Conservation (phyloP, 64 coral and sea anemone species). For the Porites australiensis region DNA sequence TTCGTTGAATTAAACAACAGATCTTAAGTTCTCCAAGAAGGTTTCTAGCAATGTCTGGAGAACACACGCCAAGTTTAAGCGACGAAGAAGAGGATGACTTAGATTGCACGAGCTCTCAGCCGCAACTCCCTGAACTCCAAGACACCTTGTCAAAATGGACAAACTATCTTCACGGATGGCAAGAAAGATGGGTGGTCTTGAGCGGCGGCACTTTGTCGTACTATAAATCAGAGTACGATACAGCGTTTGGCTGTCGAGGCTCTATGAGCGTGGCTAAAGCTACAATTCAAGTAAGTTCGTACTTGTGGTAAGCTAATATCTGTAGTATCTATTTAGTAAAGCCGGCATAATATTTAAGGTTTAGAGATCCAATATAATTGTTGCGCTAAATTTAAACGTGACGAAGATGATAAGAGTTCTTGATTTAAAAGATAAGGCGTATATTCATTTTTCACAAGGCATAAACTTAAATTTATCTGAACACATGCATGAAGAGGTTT, state of each 20-base stretch:
- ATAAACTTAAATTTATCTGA: background rate
- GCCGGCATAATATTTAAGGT: background rate
- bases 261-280: slow-evolving; percentile 96
- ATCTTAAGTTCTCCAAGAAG: background rate
- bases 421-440: background rate
- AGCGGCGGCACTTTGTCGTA: slow-evolving; percentile 93
- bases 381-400: background rate
- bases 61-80: slow-evolving; percentile 95
- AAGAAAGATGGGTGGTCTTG: slow-evolving; percentile 96
- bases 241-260: slow-evolving; percentile 94
- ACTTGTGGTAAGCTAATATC: background rate
- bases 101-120: slow-evolving; percentile 63
- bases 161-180: slow-evolving; percentile 99
- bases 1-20: background rate
- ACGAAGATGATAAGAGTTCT: background rate
- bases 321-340: background rate
- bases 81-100: slow-evolving; percentile 92
- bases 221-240: slow-evolving; percentile 97
- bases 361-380: slow-evolving; percentile 2
- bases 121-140: slow-evolving; percentile 82
- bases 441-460: background rate
- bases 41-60: slow-evolving; percentile 78
- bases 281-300: slow-evolving; percentile 80
- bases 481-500: background rate
- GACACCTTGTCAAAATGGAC: slow-evolving; percentile 99